Percentiles rank a stretch among this genome's conserved stretches.
phyloP scores from a whole-genome alignment of 1,140 invertebrate genomes.

The Monomorium pharaonis region DNA sequence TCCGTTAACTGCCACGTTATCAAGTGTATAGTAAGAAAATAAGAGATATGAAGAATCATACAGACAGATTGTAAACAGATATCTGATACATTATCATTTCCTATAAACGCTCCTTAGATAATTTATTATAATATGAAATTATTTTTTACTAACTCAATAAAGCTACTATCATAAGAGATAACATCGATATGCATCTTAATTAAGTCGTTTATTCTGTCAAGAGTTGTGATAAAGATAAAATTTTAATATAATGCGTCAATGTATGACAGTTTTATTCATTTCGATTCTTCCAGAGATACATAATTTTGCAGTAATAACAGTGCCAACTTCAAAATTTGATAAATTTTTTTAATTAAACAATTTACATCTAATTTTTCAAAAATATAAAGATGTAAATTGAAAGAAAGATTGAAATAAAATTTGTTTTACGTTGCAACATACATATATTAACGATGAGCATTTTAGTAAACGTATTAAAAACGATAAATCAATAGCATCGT shows the following conservation, averaged over 20 bases:
- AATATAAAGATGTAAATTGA: background rate
- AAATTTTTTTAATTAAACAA: background rate
- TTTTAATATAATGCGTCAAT: background rate
- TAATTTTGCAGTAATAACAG: background rate
- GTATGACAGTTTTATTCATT: background rate
- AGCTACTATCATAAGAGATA: background rate
- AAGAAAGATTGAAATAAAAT: background rate
- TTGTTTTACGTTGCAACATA: background rate
- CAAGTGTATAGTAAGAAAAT: background rate
- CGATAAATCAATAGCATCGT: background rate
- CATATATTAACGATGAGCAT: background rate
- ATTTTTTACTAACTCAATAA: background rate
- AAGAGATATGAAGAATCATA: background rate
- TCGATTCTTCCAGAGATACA: background rate
- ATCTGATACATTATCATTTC: slow-evolving; percentile 4
- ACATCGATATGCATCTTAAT: background rate
- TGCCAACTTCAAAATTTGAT: background rate
- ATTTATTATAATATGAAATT: slow-evolving; percentile 8
- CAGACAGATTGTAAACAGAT: slow-evolving; percentile 17
- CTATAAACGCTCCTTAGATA: background rate
- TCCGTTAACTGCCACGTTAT: background rate
- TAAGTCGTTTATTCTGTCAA: background rate
- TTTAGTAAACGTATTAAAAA: background rate
- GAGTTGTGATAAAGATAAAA: background rate
- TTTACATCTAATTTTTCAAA: background rate